phyloP scores from a whole-genome alignment of 2,888 invertebrate species.

The Brachyptera risi region DNA sequence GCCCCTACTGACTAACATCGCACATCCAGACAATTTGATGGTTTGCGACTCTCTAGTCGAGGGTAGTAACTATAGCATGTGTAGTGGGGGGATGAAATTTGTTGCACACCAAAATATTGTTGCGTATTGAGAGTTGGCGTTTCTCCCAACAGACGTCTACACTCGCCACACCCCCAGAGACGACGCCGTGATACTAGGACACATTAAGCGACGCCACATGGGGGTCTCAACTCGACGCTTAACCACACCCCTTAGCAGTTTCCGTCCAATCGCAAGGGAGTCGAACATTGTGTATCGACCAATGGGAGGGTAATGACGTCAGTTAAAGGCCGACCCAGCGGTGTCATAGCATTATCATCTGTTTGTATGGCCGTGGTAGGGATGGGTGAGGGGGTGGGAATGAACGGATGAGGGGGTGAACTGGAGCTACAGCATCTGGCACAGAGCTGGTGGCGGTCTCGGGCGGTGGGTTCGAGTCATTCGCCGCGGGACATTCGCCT shows the following conservation, averaged over 20 bases:
- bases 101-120: slow-evolving; percentile 24
- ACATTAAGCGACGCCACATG: slow-evolving; percentile 23
- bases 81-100: slow-evolving; percentile 22
- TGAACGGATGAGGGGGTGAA: slow-evolving; percentile 27
- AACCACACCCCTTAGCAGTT: slow-evolving; percentile 23
- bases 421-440: neutral
- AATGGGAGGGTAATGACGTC: slow-evolving; percentile 34
- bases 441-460: slow-evolving; percentile 42
- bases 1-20: slow-evolving; percentile 7
- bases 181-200: slow-evolving; percentile 20
- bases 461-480: slow-evolving; percentile 40
- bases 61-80: no score
- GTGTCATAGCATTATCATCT: slow-evolving; percentile 34
- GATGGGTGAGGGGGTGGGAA: slow-evolving; percentile 30
- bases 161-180: slow-evolving; percentile 23
- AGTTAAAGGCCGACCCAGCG: slow-evolving; percentile 29
- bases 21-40: slow-evolving; percentile 41
- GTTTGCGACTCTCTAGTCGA: slow-evolving; percentile 43
- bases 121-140: slow-evolving; percentile 21
- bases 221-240: slow-evolving; percentile 22
- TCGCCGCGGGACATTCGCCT: slow-evolving; percentile 15
- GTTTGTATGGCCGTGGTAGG: slow-evolving; percentile 9
- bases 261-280: slow-evolving; percentile 40
- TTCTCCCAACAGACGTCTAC: slow-evolving; percentile 33
- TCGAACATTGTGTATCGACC: slow-evolving; percentile 34